Evolutionary conservation across 2,797 vertebrate species (phyloP).

Genomic region (Halcyon leucocephala): DNA sequence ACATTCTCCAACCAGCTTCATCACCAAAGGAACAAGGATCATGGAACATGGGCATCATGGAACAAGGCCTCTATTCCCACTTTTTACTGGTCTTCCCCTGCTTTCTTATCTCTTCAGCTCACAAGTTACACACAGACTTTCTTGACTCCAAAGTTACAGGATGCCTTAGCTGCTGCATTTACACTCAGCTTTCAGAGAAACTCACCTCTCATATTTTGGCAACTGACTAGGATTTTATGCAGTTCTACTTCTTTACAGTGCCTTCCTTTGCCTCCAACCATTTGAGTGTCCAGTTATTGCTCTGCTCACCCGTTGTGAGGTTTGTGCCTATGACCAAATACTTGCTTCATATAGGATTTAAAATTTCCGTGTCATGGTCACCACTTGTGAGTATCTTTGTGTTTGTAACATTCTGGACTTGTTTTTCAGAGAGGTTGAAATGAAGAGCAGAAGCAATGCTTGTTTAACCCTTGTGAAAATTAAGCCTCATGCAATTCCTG

Average conservation of each 20-base stretch:
- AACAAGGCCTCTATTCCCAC: not conserved
- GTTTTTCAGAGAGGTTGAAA: conserved; percentile 20
- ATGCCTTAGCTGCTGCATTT: not conserved
- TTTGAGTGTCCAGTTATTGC: not conserved
- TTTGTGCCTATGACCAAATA: not conserved
- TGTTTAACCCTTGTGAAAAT: conserved; percentile 4
- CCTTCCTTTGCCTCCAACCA: not conserved
- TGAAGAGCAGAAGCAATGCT: conserved; percentile 50
- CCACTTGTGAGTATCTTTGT: not conserved
- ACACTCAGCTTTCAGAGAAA: not conserved
- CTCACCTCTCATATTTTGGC: not conserved
- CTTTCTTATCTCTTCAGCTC: conserved; percentile 8
- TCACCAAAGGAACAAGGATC: not conserved
- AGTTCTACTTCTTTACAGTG: not conserved
- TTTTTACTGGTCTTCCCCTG: not conserved
- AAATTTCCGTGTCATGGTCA: not conserved
- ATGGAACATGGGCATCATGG: not conserved
- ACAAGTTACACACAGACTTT: not conserved
- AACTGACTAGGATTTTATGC: not conserved
- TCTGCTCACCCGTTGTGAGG: not conserved
- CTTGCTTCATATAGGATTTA: not conserved
- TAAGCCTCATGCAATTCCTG: not conserved
- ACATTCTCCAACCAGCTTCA: not conserved
- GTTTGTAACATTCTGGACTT: not conserved
- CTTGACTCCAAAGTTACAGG: not conserved